A percentile compares a stretch with the other conserved stretches of the same genome.
phyloP scores from a whole-genome alignment of 2,113 vertebrate genomes.

The Proterorhinus semilunaris region DNA sequence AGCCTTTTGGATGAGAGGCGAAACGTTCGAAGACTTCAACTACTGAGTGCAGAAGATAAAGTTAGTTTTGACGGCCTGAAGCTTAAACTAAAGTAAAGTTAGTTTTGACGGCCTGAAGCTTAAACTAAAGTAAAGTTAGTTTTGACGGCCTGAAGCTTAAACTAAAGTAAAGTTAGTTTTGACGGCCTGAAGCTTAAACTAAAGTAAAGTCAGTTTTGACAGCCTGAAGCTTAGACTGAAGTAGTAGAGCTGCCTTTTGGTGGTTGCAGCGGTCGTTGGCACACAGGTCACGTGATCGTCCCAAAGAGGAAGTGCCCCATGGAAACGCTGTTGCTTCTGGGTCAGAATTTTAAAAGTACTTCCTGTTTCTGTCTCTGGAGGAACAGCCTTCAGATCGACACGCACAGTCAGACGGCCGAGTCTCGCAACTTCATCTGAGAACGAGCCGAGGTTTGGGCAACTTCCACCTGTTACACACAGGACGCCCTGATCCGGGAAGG shows the following conservation, averaged over 20 bases:
- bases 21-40: too few relatives aligned
- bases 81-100: too few relatives aligned
- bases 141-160: too few relatives aligned
- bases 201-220: too few relatives aligned
- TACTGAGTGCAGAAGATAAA: too few relatives aligned
- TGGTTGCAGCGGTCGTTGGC: conserved; percentile 30
- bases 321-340: conserved; percentile 57
- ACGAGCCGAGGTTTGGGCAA: not conserved
- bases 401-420: conserved; percentile 9
- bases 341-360: conserved; percentile 41
- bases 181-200: too few relatives aligned
- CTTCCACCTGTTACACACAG: not conserved
- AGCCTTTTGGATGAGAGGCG: too few relatives aligned
- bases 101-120: too few relatives aligned
- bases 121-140: too few relatives aligned
- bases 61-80: too few relatives aligned
- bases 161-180: too few relatives aligned
- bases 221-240: too few relatives aligned
- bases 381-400: conserved; percentile 27
- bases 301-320: conserved; percentile 67
- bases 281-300: conserved; percentile 56
- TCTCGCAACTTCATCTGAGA: not conserved
- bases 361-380: conserved; percentile 59
- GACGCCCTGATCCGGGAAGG: not conserved
- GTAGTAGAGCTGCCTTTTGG: not conserved